Evolutionary conservation across 2,113 vertebrate genomes (phyloP), one percentile per base, ranked within the genome.

Genomic region (Corythoichthys haematopterus): DNA sequence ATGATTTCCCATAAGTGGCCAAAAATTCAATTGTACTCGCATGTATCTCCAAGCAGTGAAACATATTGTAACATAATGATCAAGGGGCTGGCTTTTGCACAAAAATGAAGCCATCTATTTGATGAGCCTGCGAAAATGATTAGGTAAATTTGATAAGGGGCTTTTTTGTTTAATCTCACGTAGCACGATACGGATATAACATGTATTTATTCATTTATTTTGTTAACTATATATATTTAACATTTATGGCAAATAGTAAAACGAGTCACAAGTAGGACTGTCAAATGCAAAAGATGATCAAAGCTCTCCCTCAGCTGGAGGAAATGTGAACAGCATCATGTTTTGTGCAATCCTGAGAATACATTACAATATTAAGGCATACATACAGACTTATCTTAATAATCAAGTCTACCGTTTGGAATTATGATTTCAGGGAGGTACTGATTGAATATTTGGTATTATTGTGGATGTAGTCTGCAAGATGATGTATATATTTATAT

Each of bases 221-320:
- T 28, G 20, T 28, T 28, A 28, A 28, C 20, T 28, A 28, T 28
- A 28, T 28, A 28, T 28, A 28, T 28, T 28, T 28, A 28, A 2
- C 35, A 14, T 36, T 36, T 15, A 12, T 1, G n/a, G 11, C 52
- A 14, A 36, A 4, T 2, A 14, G n/a, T 14, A 7, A 57, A 15
- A 33, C 4, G 52, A 4, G 10, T 36, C 35, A 57, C 33, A 28
- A 10, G 8, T n/a, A 11, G 58, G 15, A 3, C 5, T 6, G 12
- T 16, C 1, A 57, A 20, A 48, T 71, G 77, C 78, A 75, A 79
- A 75, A 73, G 71, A 64, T 83, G 79, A 79, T 72, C 83, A 78
- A 36, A 85, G 69, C n/a, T 64, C 83, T 71, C 85, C 84, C 68
- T 71, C 88, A 82, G 65, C 77, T 87, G 88, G 85, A 77, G 37